Conservation (phyloP, 2,113 vertebrate species). For the Hypanus sabinus region DNA sequence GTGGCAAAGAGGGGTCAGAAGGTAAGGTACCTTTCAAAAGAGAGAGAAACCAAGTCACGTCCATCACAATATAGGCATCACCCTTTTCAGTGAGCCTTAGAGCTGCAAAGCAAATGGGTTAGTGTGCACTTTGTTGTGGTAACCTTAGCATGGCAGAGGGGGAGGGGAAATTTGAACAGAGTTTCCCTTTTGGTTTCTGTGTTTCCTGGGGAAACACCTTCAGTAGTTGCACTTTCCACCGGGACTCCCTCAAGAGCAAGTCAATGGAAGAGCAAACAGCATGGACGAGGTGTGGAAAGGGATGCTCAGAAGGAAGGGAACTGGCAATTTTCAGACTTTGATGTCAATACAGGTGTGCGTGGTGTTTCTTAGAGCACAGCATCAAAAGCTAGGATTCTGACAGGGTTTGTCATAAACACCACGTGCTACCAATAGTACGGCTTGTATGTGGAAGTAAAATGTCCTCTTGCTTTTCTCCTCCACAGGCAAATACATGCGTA, state of each 20-base stretch:
- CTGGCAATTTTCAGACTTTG: not conserved
- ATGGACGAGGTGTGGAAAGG: not conserved
- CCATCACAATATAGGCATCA: not conserved
- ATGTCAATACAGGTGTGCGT: not conserved
- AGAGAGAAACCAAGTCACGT: not conserved
- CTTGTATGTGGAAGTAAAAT: slow-evolving; percentile 29
- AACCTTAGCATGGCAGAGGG: not conserved
- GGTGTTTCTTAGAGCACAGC: not conserved
- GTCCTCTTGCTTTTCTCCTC: slow-evolving; percentile 32
- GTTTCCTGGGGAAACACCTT: not conserved
- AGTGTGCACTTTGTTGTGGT: not conserved
- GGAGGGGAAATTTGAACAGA: not conserved
- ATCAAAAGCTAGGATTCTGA: not conserved
- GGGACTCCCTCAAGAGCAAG: not conserved
- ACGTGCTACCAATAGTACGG: not conserved
- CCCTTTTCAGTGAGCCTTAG: not conserved
- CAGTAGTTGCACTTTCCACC: not conserved
- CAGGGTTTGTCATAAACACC: not conserved
- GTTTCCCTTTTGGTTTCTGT: not conserved
- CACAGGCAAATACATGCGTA: slow-evolving; percentile 66
- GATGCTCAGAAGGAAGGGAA: not conserved
- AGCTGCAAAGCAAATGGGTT: not conserved
- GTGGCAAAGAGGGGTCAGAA: not conserved
- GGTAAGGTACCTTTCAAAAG: not conserved
- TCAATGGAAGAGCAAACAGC: not conserved